Evolutionary conservation across 2,797 vertebrate genomes (phyloP).

Genomic region (Phrynocephalus guinanensis): DNA sequence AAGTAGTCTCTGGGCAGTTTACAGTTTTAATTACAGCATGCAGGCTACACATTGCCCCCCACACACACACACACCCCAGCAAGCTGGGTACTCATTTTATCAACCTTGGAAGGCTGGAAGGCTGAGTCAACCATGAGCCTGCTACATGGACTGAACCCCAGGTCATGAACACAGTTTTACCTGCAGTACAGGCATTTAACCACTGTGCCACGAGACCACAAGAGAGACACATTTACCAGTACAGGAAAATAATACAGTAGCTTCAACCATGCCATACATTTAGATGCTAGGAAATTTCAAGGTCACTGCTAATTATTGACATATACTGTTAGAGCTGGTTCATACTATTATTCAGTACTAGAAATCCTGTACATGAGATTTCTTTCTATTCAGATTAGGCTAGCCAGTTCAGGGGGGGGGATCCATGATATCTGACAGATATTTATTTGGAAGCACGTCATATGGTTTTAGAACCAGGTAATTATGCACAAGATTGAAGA

Average conservation of each 20-base stretch:
- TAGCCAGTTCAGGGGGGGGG: not conserved
- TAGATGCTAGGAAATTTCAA: not conserved
- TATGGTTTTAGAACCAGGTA: not conserved
- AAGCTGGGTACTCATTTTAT: too few relatives aligned
- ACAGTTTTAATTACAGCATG: too few relatives aligned
- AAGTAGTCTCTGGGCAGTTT: too few relatives aligned
- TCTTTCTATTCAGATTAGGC: not conserved
- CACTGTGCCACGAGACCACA: too few relatives aligned
- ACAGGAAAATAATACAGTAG: not conserved
- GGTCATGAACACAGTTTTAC: too few relatives aligned
- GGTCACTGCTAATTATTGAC: not conserved
- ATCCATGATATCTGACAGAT: not conserved
- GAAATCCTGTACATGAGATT: constrained; percentile 6
- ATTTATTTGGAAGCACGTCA: not conserved
- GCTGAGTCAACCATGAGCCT: too few relatives aligned
- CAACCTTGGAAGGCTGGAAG: too few relatives aligned
- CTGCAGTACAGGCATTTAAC: too few relatives aligned
- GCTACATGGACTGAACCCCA: too few relatives aligned
- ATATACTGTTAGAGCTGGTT: not conserved
- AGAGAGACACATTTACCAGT: not conserved
- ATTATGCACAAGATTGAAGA: not conserved
- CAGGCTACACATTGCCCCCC: too few relatives aligned
- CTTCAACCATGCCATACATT: not conserved
- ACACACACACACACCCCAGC: too few relatives aligned
- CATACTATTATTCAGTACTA: not conserved